These are phyloP conservation scores for Arctia plantaginis DNA, from an alignment of 2,888 invertebrate species.

Conservation along the genomic window DNA sequence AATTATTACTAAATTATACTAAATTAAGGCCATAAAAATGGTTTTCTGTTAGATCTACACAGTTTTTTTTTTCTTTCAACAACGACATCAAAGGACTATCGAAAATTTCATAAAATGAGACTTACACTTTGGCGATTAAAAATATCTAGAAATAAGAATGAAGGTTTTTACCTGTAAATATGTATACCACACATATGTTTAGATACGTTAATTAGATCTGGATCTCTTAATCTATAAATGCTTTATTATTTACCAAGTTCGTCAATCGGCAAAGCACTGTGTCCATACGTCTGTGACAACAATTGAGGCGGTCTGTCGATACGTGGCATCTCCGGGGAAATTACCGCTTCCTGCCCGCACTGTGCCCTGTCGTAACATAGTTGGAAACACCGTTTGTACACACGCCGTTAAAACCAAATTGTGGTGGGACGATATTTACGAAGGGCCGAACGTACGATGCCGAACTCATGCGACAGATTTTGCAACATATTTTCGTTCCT, in stretches of 20 bases:
- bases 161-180: not conserved
- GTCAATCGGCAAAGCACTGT: constrained; percentile 39
- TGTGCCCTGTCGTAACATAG: constrained; percentile 52
- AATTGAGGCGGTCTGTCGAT: constrained; percentile 67
- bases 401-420: constrained; percentile 64
- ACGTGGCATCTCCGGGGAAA: constrained; percentile 69
- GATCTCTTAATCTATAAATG: constrained; percentile 7
- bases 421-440: constrained; percentile 56
- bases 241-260: constrained; percentile 43
- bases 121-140: not conserved
- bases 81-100: too few species aligned
- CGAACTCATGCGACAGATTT: constrained; percentile 5
- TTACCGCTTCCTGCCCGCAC: constrained; percentile 63
- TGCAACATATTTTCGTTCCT: not conserved
- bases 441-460: constrained; percentile 22
- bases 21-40: too few species aligned
- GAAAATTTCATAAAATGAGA: not conserved
- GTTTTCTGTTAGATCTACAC: too few species aligned
- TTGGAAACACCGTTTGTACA: constrained; percentile 60
- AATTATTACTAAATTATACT: too few species aligned
- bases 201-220: not conserved
- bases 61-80: too few species aligned
- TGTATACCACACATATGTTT: not conserved
- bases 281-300: constrained; percentile 53
- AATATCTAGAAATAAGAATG: not conserved